Evolutionary conservation across 2,113 vertebrate species (phyloP), one percentile per base, ranked within the genome.

Genomic region (Silurus meridionalis): DNA sequence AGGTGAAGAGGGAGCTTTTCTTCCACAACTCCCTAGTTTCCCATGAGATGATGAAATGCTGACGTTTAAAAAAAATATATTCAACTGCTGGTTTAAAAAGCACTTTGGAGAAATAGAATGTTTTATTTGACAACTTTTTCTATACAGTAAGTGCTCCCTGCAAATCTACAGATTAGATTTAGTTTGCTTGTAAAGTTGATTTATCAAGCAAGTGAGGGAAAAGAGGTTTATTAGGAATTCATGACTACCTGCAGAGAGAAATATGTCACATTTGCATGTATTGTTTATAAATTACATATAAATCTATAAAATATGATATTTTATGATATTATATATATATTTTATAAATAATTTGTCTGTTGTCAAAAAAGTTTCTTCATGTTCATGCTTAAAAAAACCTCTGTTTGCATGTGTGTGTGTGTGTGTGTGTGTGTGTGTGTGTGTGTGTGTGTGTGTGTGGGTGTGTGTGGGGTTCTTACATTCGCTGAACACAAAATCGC

Each of bases 401-500:
- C n/a, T 67, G 66, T 37, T 37, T 37, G 37, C 37, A 37, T 67
- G 66, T 25, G 66, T 37, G 66, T 67, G 25, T 67, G 25, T 67
- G 64, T 67, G 23, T 37, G 14, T 71, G 28, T 71, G 25, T 15
- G 67, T 37, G 28, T 69, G 9, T 64, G 75, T 50, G 28, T 75
- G 8, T 55, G 83, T 86, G 53, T 83, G 83, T 85, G 61, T 50
- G 63, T 80, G 81, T 75, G 85, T 81, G 17, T 74, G 74, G 83
- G 75, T 53, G 71, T 85, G 52, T 64, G 57, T 61, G 25, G 57
- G 23, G 88, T 46, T 66, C 93, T 94, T 96, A 99, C 98, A 96
- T 96, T 98, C 96, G 87, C 97, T 96, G 94, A 98, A 99, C 89
- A 97, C 95, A 90, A 99, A 99, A 93, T 99, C 98, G 0, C 96